Evolutionary conservation across 2,797 vertebrate genomes (phyloP), one percentile per base, ranked within the genome.

Genomic region (Galagoides demidoff): DNA sequence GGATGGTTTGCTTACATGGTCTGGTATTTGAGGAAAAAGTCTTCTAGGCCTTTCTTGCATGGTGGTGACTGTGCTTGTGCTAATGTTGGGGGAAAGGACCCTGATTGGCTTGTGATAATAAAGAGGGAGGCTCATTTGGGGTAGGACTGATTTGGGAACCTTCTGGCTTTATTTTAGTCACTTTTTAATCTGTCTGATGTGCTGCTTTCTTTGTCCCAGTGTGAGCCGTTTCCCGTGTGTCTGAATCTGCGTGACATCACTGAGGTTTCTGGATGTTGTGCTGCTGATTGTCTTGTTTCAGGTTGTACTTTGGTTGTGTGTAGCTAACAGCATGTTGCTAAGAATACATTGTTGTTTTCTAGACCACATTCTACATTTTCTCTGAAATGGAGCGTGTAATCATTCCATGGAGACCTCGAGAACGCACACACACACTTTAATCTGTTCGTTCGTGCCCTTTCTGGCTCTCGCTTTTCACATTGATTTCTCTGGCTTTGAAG

Each of bases 311-410:
- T 25, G 8, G 95, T 94, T 29, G 0, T 59, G 73, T 52, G 61
- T 81, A 76, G 95, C 96, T 19, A 96, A 52, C 90, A 68, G 52
- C 45, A 85, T 83, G 68, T 92, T 43, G 74, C 85, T 91, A 5
- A 64, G 93, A 71, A 34, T 61, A 92, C 81, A 14, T 92, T 22
- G 73, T 76, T 92, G 1, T 74, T 90, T 87, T 61, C 43, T 78
- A 31, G 85, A 45, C 94, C 87, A 55, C n/a, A 7, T 4, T 11
- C 57, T 84, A 3, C 34, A 0, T 70, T 77, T 31, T 79, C 39
- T 29, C 37, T 61, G 49, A 76, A n/a, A 0, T 34, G 13, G 59
- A 52, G 22, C 34, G 27, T 90, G 43, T 68, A 5, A 12, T n/a
- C 43, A 0, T 19, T 27, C 86, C 34, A 0, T 27, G 3, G 23